phyloP scores from a whole-genome alignment of 2,888 invertebrate species.

The Prenolepis imparis region DNA sequence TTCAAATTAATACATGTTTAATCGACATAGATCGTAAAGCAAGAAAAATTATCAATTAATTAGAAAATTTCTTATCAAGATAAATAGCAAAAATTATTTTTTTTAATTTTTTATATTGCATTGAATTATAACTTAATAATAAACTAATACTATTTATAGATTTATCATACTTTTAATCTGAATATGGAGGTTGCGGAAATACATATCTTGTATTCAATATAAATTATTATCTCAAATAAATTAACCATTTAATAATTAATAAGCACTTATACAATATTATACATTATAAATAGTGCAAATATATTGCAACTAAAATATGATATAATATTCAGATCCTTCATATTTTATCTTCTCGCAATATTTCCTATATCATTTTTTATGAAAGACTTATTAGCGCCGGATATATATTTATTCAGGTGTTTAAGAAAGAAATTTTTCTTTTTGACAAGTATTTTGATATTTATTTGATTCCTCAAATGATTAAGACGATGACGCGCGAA shows the following conservation, averaged over 20 bases:
- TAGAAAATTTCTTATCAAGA: not conserved
- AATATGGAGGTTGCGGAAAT: not conserved
- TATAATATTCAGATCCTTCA: not conserved
- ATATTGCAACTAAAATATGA: not conserved
- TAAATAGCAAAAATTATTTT: not conserved
- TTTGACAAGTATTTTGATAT: slow-evolving; percentile 1
- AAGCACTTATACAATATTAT: not conserved
- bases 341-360: not conserved
- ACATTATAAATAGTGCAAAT: not conserved
- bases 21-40: not conserved
- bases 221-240: not conserved
- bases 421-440: slow-evolving; percentile 1
- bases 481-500: slow-evolving; percentile 31
- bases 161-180: not conserved
- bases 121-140: not conserved
- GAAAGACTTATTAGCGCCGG: not conserved
- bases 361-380: not conserved
- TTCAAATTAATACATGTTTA: slow-evolving; percentile 13
- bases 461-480: slow-evolving; percentile 25
- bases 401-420: not conserved
- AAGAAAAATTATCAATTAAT: not conserved
- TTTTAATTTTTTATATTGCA: not conserved
- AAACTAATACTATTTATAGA: not conserved
- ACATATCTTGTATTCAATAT: not conserved
- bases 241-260: not conserved